phyloP scores from a whole-genome alignment of 2,797 vertebrate genomes.

The Lophius americanus region DNA sequence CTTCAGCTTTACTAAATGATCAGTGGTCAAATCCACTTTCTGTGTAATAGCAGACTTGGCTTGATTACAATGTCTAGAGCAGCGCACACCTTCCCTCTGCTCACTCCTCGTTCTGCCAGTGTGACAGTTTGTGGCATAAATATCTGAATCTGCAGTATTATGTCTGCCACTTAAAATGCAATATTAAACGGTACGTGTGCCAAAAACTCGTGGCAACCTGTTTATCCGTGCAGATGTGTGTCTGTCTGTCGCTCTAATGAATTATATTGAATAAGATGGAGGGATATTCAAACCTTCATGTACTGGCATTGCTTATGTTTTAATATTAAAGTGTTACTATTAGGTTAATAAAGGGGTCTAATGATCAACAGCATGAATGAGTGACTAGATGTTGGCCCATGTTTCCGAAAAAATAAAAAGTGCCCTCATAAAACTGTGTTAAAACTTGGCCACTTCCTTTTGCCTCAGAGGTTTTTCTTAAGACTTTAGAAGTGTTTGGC shows the following conservation, averaged over 20 bases:
- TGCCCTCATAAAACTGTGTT: no score
- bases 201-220: no score
- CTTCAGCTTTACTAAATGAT: constrained; percentile 80
- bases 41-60: constrained; percentile 69
- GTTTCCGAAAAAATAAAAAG: no score
- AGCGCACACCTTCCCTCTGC: constrained; percentile 35
- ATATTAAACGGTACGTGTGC: no score
- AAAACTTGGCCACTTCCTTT: no score
- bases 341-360: no score
- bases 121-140: constrained; percentile 2
- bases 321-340: not conserved
- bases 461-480: no score
- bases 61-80: constrained; percentile 72
- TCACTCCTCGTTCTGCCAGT: constrained; percentile 24
- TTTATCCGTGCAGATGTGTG: not conserved
- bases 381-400: no score
- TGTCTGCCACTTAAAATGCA: not conserved
- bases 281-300: not conserved
- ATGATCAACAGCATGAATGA: no score
- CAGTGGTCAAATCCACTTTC: constrained; percentile 73
- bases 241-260: not conserved
- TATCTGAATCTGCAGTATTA: not conserved
- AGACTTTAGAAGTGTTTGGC: no score
- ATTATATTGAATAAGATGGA: not conserved
- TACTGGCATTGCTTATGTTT: not conserved